These are phyloP conservation scores for Drosophila sp. DNA, from an alignment of 1,140 invertebrate genomes.

Conservation along the genomic window DNA sequence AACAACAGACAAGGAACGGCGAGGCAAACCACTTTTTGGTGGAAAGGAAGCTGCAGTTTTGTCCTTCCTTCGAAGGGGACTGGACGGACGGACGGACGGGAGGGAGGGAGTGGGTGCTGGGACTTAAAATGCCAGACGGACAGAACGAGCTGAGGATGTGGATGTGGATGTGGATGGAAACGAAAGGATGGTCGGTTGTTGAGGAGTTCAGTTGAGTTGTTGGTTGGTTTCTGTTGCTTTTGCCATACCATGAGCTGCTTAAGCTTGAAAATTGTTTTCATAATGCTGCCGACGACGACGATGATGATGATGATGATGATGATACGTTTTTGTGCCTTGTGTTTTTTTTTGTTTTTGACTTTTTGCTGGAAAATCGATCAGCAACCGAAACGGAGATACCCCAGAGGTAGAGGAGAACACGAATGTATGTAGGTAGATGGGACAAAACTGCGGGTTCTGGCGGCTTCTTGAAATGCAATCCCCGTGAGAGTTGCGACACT, in stretches of 20 bases:
- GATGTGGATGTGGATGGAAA: slow-evolving; percentile 6
- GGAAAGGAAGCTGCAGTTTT: slow-evolving; percentile 63
- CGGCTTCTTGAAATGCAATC: slow-evolving; percentile 58
- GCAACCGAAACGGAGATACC: slow-evolving; percentile 7
- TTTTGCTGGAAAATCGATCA: slow-evolving; percentile 65
- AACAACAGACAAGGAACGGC: slow-evolving; percentile 71
- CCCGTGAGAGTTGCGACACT: slow-evolving; percentile 74
- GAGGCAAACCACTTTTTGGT: slow-evolving; percentile 6
- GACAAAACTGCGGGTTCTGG: slow-evolving; percentile 24
- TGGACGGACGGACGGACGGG: neutral
- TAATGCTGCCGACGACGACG: slow-evolving; percentile 51
- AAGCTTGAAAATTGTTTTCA: slow-evolving; percentile 82
- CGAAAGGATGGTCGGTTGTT: neutral
- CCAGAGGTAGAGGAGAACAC: neutral
- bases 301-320: neutral
- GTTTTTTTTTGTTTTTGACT: slow-evolving; percentile 49
- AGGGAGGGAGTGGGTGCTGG: slow-evolving; percentile 5
- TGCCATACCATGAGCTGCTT: slow-evolving; percentile 71
- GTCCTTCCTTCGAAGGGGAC: slow-evolving; percentile 40
- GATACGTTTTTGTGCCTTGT: slow-evolving; percentile 50
- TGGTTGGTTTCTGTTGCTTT: slow-evolving; percentile 42
- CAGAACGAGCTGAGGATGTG: slow-evolving; percentile 36
- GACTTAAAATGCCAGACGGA: slow-evolving; percentile 73
- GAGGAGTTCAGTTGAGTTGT: slow-evolving; percentile 33
- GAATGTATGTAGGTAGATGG: neutral